Conservation (phyloP, 1,140 invertebrate species). For the Chymomyza costata region DNA sequence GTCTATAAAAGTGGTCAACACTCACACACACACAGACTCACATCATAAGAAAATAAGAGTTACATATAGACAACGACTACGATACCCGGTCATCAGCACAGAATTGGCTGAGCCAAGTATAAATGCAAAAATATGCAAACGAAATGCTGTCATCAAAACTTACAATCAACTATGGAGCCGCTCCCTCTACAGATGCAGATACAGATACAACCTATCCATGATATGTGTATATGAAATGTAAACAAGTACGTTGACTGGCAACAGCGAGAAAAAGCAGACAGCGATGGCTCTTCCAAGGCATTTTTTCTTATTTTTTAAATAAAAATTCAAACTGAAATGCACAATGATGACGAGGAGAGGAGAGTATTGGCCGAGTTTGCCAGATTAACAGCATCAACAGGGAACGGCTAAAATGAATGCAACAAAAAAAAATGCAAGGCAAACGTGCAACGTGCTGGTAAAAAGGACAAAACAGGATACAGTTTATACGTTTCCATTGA, state of each 20-base stretch:
- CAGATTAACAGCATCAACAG: slow-evolving; percentile 57
- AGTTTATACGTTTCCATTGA: slow-evolving; percentile 47
- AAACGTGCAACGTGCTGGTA: slow-evolving; percentile 39
- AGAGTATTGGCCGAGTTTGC: slow-evolving; percentile 23
- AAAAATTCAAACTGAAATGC: slow-evolving; percentile 56
- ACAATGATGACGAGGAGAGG: slow-evolving; percentile 10
- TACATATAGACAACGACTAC: slow-evolving; percentile 30
- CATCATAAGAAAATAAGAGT: slow-evolving; percentile 43
- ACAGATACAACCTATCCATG: slow-evolving; percentile 21
- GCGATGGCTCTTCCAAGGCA: slow-evolving; percentile 17
- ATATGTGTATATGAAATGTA: slow-evolving; percentile 32
- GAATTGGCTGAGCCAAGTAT: slow-evolving; percentile 10
- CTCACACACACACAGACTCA: slow-evolving; percentile 2
- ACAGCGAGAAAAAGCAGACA: too few species aligned
- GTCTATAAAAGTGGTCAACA: too few species aligned
- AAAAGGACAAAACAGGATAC: slow-evolving; percentile 40
- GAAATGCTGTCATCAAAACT: slow-evolving; percentile 57
- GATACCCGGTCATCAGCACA: slow-evolving; percentile 21
- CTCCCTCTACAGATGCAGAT: slow-evolving; percentile 3
- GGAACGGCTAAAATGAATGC: slow-evolving; percentile 52
- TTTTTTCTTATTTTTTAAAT: slow-evolving; percentile 33
- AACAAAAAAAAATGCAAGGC: slow-evolving; percentile 6
- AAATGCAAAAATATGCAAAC: slow-evolving; percentile 72
- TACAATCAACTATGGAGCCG: slow-evolving; percentile 49
- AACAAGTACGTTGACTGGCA: slow-evolving; percentile 20